Percentiles rank a stretch among this genome's conserved stretches.
Conservation (phyloP, 1,140 invertebrate species). For the Holcopasites calliopsidis region DNA sequence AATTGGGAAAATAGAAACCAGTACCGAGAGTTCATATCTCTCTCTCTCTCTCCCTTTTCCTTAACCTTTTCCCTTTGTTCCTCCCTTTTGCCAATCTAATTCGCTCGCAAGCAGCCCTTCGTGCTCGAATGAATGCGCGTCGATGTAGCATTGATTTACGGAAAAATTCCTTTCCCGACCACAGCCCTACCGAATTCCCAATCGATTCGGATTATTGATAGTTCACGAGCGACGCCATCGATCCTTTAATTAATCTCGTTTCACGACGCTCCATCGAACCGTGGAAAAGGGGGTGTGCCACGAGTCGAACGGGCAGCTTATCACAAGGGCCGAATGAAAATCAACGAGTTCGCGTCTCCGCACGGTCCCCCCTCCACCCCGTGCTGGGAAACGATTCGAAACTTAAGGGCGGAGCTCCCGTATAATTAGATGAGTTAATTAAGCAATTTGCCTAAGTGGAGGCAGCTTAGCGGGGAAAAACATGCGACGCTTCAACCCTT, state of each 20-base stretch:
- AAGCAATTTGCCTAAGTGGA: constrained; percentile 51
- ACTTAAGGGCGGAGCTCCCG: constrained; percentile 23
- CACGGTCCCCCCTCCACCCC: not conserved
- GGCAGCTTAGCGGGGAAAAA: constrained; percentile 48
- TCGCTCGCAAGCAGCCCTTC: not conserved
- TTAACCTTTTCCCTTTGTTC: not conserved
- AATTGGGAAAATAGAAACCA: constrained; percentile 14
- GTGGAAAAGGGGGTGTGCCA: not conserved
- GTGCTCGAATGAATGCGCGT: not conserved
- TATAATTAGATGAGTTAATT: constrained; percentile 64
- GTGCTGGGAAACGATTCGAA: not conserved
- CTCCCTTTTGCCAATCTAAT: not conserved
- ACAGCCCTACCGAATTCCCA: not conserved
- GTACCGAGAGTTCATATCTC: not conserved
- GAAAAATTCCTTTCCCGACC: not conserved
- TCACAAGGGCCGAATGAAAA: constrained; percentile 29
- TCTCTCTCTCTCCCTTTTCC: not conserved
- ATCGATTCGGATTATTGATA: too few species aligned
- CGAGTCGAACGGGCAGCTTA: constrained; percentile 28
- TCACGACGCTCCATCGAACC: not conserved
- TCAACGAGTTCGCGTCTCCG: constrained; percentile 16
- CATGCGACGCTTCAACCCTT: constrained; percentile 38
- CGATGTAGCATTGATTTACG: too few species aligned
- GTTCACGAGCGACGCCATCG: too few species aligned
- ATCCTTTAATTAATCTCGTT: not conserved